phyloP scores from a whole-genome alignment of 2,797 vertebrate genomes.

The Okamejei kenojei region DNA sequence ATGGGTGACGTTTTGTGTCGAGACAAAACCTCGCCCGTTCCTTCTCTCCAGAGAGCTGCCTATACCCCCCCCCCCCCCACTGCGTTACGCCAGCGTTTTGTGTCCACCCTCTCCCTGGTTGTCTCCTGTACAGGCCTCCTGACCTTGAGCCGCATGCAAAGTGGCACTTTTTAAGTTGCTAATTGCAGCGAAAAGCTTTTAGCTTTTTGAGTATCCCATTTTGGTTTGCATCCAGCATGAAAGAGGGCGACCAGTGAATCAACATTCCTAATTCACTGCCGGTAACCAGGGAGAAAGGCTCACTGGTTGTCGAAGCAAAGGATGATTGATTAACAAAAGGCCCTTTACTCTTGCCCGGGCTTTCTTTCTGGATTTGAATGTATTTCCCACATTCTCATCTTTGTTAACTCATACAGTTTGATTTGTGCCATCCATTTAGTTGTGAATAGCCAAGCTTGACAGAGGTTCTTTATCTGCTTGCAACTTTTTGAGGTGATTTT shows the following conservation, averaged over 20 bases:
- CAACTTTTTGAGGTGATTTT: slow-evolving; percentile 78
- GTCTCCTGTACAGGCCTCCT: slow-evolving; percentile 50
- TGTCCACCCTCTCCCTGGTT: slow-evolving; percentile 20
- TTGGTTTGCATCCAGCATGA: slow-evolving; percentile 51
- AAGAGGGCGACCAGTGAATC: slow-evolving; percentile 59
- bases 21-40: too few species aligned
- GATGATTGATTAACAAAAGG: slow-evolving; percentile 56
- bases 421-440: slow-evolving; percentile 76
- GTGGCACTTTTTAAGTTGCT: slow-evolving; percentile 62
- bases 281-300: slow-evolving; percentile 55
- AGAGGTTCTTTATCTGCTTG: slow-evolving; percentile 75
- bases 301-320: slow-evolving; percentile 48
- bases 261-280: slow-evolving; percentile 61
- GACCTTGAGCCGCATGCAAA: slow-evolving; percentile 54
- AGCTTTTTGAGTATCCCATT: slow-evolving; percentile 53
- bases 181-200: slow-evolving; percentile 60
- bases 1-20: too few species aligned
- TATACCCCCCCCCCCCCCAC: too few species aligned
- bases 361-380: slow-evolving; percentile 50
- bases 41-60: too few species aligned
- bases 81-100: too few species aligned
- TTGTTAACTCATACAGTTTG: slow-evolving; percentile 78
- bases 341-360: slow-evolving; percentile 46
- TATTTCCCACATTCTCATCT: slow-evolving; percentile 82
- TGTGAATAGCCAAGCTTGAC: slow-evolving; percentile 76